A percentile compares a stretch with the other conserved stretches of the same genome.
Evolutionary conservation across 1,140 invertebrate genomes (phyloP).

Genomic region (Marisa cornuarietis): DNA sequence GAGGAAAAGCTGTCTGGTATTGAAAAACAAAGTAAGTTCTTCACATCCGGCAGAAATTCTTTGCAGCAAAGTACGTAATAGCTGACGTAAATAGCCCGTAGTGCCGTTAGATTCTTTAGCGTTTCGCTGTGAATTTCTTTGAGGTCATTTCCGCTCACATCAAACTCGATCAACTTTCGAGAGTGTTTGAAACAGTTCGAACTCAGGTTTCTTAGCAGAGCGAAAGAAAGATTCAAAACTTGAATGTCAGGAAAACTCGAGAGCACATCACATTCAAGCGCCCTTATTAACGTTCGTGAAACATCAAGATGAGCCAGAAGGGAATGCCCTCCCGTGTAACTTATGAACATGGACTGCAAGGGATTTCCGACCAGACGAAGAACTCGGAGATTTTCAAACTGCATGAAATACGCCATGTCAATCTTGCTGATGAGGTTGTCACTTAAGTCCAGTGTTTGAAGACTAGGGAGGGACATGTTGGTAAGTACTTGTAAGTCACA

Average conservation of each 20-base stretch:
- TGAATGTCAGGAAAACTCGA: constrained; percentile 4
- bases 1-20: too few species aligned
- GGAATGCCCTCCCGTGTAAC: neutral
- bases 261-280: constrained; percentile 8
- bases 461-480: neutral
- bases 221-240: neutral
- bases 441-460: constrained; percentile 9
- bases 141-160: constrained; percentile 18
- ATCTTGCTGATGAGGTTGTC: constrained; percentile 7
- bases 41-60: constrained; percentile 16
- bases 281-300: neutral
- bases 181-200: constrained; percentile 1
- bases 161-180: neutral
- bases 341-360: neutral
- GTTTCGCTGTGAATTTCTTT: constrained; percentile 15
- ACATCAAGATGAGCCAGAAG: neutral
- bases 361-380: constrained; percentile 13
- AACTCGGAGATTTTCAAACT: constrained; percentile 2
- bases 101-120: constrained; percentile 5
- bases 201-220: neutral
- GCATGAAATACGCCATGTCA: neutral
- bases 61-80: constrained; percentile 32
- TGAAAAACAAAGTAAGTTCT: neutral
- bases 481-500: neutral
- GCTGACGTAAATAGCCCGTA: constrained; percentile 25